Evolutionary conservation across 2,797 vertebrate genomes (phyloP), one percentile per base, ranked within the genome.

Genomic region (Lepidocolaptes lacrymiger): DNA sequence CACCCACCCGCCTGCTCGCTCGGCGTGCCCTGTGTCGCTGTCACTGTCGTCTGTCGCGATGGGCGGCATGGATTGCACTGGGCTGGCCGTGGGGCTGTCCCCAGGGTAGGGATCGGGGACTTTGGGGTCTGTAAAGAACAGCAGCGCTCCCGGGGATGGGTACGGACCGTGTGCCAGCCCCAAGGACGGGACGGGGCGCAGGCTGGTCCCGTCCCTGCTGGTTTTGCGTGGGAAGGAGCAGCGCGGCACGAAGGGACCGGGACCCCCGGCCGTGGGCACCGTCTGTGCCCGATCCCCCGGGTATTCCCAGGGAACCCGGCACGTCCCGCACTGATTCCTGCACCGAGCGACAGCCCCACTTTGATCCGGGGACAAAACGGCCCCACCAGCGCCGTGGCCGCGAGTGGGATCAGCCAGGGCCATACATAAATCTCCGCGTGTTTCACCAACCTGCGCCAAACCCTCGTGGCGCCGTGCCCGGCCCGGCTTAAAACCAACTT

Each of bases 231-330:
- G 44, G 26, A 13, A 24, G 49, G 67, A 49, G 79, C 32, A 27
- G 27, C 46, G 26, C n/a, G 59, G 30, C 27, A 62, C 20, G 18
- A 27, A 14, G 30, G 30, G 1, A 19, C 7, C 20, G 66, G 34
- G 51, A 4, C 16, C 16, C 39, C 44, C 2, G 1, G 43, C 32
- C 0, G 2, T 0, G 4, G 43, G 48, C 6, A 0, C 49, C 12
- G 69, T 20, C 52, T 2, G 41, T 6, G 61, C 71, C 14, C 34
- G 54, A 18, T 7, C 52, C 5, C 59, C 66, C 15, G n/a, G 88
- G 49, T 1, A 7, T 88, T 75, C 41, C 26, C 64, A 1, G 49
- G n/a, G 54, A 54, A 4, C 41, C 7, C 32, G 3, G 12, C 14
- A 0, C 16, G 0, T n/a, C 43, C 21, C 64, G 5, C 28, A 0